Evolutionary conservation across 1,140 invertebrate genomes (phyloP).

Genomic region (Neodiprion lecontei): DNA sequence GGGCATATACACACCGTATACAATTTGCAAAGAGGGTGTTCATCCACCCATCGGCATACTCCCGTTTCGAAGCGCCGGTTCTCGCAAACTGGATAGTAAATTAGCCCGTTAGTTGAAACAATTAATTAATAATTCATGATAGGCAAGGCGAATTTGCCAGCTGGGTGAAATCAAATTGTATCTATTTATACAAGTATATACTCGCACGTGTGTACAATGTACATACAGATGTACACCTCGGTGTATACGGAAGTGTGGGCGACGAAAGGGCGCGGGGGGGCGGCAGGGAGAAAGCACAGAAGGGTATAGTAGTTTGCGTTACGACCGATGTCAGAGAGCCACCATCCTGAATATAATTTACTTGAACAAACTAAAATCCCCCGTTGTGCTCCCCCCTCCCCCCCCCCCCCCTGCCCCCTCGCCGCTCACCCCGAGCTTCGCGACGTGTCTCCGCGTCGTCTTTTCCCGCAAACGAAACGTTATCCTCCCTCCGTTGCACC

Average conservation of each 20-base stretch:
- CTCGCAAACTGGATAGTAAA: slow-evolving; percentile 60
- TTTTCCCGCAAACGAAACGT: slow-evolving; percentile 28
- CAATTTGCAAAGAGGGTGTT: not conserved
- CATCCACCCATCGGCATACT: not conserved
- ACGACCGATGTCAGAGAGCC: slow-evolving; percentile 49
- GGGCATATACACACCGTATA: not conserved
- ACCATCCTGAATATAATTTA: slow-evolving; percentile 61
- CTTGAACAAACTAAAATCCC: slow-evolving; percentile 60
- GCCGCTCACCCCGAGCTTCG: slow-evolving; percentile 16
- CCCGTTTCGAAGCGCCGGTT: not conserved
- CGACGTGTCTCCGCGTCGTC: slow-evolving; percentile 13
- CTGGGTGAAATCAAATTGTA: slow-evolving; percentile 33
- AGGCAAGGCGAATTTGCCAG: slow-evolving; percentile 53
- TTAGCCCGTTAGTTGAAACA: slow-evolving; percentile 61
- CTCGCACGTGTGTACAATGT: not conserved
- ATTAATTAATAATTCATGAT: slow-evolving; percentile 66
- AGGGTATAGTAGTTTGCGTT: slow-evolving; percentile 56
- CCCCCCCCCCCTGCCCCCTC: slow-evolving; percentile 23
- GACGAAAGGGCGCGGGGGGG: slow-evolving; percentile 8
- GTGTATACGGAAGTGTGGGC: slow-evolving; percentile 24
- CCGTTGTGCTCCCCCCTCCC: slow-evolving; percentile 30
- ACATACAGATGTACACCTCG: too few relatives aligned
- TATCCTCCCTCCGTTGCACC: slow-evolving; percentile 34
- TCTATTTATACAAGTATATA: not conserved
- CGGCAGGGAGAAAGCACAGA: slow-evolving; percentile 34